Conservation (phyloP, 92 coral and sea anemone species). For the Phenganax marumi region DNA sequence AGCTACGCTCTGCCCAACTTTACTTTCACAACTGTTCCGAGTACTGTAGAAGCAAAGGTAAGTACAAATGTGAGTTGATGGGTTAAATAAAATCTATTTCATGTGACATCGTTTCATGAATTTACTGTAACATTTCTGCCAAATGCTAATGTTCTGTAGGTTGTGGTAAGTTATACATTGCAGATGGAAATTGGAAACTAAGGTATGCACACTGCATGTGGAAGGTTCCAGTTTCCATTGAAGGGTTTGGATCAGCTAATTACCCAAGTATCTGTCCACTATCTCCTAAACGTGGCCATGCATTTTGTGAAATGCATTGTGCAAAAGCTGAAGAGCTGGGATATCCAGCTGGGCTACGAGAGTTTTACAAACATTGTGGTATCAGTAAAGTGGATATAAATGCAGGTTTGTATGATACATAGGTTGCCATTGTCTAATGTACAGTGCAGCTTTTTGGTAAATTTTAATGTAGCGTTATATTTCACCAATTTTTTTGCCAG, state of each 20-base stretch:
- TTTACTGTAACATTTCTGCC: no score
- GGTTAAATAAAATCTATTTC: no score
- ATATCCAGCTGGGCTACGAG: constrained; percentile 26
- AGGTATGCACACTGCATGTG: constrained; percentile 48
- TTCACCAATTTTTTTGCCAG: background rate
- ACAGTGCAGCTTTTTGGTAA: background rate
- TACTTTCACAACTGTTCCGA: background rate
- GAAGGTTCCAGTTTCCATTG: constrained; percentile 40
- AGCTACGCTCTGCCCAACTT: background rate
- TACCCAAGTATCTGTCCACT: constrained; percentile 48
- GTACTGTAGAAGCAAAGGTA: background rate
- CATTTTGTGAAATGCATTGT: constrained; percentile 37
- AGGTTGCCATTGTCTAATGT: background rate
- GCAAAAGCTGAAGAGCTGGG: background rate
- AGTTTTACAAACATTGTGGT: constrained; percentile 6
- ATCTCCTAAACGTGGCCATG: constrained; percentile 45
- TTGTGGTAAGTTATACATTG: constrained; percentile 45
- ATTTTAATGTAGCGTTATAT: background rate
- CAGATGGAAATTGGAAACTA: constrained; percentile 53
- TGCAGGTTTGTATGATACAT: background rate
- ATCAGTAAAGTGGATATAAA: background rate
- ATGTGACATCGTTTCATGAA: no score
- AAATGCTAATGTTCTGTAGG: constrained; percentile 8
- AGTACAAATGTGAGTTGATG: no score
- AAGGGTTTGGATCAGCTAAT: constrained; percentile 38